phyloP scores from a whole-genome alignment of 2,888 invertebrate species.

The Xanthia togata region DNA sequence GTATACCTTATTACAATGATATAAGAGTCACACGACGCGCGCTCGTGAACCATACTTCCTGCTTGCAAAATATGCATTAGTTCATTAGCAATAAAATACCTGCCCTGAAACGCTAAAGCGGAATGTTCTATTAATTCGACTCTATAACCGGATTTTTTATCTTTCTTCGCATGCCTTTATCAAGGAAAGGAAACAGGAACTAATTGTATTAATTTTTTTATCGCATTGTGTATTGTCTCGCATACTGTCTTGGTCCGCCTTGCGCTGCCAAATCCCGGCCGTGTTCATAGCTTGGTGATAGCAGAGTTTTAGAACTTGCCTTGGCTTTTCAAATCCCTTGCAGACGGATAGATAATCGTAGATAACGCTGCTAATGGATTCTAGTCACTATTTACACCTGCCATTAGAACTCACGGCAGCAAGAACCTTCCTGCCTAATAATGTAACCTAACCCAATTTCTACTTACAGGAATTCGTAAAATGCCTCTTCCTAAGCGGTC shows the following conservation, averaged over 20 bases:
- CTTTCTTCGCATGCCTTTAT: slow-evolving; percentile 6
- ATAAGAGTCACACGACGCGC: neutral
- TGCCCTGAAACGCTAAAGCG: too few species aligned
- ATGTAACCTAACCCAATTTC: slow-evolving; percentile 1
- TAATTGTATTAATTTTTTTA: slow-evolving; percentile 8
- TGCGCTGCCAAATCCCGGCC: neutral
- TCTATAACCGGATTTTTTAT: neutral
- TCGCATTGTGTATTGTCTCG: neutral
- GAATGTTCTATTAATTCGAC: neutral
- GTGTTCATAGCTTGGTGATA: neutral
- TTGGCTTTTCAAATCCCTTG: neutral
- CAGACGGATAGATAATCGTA: neutral
- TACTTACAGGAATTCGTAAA: slow-evolving; percentile 94
- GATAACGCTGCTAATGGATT: neutral
- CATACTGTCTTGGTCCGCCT: neutral
- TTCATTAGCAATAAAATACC: too few species aligned
- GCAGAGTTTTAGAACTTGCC: neutral
- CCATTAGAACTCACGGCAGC: neutral
- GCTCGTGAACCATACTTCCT: neutral
- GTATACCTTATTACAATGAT: neutral
- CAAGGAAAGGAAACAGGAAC: neutral
- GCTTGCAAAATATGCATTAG: neutral
- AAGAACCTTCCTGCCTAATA: neutral
- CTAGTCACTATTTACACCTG: neutral
- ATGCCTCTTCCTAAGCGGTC: slow-evolving; percentile 97